These are phyloP conservation scores for Pterobdella sp. DNA, from an alignment of 2,888 invertebrate genomes.

Conservation along the genomic window DNA sequence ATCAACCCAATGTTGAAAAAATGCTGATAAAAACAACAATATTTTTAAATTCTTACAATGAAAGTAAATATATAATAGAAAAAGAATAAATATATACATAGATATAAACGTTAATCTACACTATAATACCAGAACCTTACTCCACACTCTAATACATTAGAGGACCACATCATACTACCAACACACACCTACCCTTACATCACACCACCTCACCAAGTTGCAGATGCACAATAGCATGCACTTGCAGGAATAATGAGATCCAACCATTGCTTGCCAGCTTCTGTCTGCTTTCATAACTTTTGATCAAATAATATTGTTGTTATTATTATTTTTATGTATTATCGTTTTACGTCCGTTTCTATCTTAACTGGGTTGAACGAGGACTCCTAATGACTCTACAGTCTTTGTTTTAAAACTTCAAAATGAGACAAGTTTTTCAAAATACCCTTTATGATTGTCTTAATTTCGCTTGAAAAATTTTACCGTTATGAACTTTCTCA, in stretches of 20 bases:
- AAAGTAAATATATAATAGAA: not conserved
- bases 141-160: not conserved
- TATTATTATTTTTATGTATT: too few relatives aligned
- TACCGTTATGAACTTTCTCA: too few relatives aligned
- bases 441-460: too few relatives aligned
- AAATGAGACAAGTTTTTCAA: too few relatives aligned
- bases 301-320: too few relatives aligned
- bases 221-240: constrained; percentile 19
- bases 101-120: not conserved
- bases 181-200: not conserved
- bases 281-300: constrained; percentile 23
- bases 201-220: constrained; percentile 15
- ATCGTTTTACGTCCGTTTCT: too few relatives aligned
- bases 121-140: not conserved
- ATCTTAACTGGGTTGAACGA: too few relatives aligned
- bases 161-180: not conserved
- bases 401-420: too few relatives aligned
- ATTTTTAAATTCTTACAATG: not conserved
- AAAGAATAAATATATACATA: not conserved
- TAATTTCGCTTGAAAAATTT: too few relatives aligned
- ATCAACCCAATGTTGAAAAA: too few relatives aligned
- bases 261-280: constrained; percentile 24
- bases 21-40: too few relatives aligned
- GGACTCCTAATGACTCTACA: too few relatives aligned
- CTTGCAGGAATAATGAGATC: constrained; percentile 23